Percentiles rank a stretch among this genome's conserved stretches.
phyloP scores from a whole-genome alignment of 1,140 invertebrate species.

The Melanaphis sacchari region DNA sequence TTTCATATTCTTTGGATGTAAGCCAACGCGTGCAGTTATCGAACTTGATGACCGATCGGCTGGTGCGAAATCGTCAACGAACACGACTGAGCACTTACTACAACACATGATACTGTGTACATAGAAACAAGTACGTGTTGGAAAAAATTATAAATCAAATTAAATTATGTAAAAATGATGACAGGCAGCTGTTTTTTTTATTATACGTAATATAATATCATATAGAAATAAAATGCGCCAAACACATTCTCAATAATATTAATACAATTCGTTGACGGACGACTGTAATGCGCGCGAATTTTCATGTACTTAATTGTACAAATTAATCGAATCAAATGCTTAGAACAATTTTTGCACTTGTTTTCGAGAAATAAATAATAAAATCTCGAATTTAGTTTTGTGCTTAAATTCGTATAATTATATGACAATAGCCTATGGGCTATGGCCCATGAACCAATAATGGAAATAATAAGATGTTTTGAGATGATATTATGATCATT shows the following conservation, averaged over 20 bases:
- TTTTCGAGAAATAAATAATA: background rate
- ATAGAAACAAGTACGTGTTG: background rate
- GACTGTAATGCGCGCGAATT: background rate
- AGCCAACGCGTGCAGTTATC: background rate
- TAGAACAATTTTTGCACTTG: background rate
- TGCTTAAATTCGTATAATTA: background rate
- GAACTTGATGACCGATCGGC: background rate
- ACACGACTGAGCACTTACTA: background rate
- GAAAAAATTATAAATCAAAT: no score
- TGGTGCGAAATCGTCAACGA: background rate
- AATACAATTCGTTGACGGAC: background rate
- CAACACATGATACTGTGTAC: background rate
- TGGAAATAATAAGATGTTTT: background rate
- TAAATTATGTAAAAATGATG: background rate
- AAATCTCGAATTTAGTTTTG: background rate
- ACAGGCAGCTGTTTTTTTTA: background rate
- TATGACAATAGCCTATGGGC: background rate
- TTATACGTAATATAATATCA: background rate
- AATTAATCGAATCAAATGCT: background rate
- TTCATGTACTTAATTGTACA: background rate
- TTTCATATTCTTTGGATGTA: background rate
- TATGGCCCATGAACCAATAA: background rate
- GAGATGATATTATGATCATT: background rate
- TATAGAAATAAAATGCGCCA: background rate
- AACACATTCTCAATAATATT: background rate